These are phyloP conservation scores for Drosophila nr. perissopoda DNA, from an alignment of 2,888 invertebrate genomes.

Conservation along the genomic window DNA sequence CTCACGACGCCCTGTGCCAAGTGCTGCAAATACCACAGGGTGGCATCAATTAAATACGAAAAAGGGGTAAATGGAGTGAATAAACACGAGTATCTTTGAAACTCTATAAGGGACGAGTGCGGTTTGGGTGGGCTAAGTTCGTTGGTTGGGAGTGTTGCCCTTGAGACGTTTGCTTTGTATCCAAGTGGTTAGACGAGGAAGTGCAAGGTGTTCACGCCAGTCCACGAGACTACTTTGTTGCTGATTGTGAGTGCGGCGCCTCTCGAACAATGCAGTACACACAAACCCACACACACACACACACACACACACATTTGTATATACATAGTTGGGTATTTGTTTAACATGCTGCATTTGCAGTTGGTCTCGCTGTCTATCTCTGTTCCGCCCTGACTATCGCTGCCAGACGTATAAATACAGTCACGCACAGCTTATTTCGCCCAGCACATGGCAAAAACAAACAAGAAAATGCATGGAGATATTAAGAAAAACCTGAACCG, in stretches of 20 bases:
- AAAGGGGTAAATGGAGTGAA: neutral
- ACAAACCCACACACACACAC: neutral
- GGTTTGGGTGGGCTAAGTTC: neutral
- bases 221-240: slow-evolving; percentile 52
- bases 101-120: neutral
- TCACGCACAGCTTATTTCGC: neutral
- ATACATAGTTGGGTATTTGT: slow-evolving; percentile 41
- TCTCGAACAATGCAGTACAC: slow-evolving; percentile 29
- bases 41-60: neutral
- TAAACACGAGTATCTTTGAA: neutral
- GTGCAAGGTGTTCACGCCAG: slow-evolving; percentile 58
- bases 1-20: neutral
- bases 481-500: neutral
- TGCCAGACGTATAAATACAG: neutral
- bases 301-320: neutral
- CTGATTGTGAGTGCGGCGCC: slow-evolving; percentile 50
- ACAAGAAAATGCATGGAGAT: neutral
- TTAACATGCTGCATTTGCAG: slow-evolving; percentile 71
- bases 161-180: slow-evolving; percentile 39
- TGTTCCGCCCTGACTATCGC: neutral
- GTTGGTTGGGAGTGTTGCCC: slow-evolving; percentile 26
- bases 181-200: slow-evolving; percentile 50
- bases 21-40: neutral
- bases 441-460: neutral
- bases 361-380: slow-evolving; percentile 8